Evolutionary conservation across 37 sponge, comb jelly and placozoan species (phyloP).

Genomic region (Lycopodina hypogea): DNA sequence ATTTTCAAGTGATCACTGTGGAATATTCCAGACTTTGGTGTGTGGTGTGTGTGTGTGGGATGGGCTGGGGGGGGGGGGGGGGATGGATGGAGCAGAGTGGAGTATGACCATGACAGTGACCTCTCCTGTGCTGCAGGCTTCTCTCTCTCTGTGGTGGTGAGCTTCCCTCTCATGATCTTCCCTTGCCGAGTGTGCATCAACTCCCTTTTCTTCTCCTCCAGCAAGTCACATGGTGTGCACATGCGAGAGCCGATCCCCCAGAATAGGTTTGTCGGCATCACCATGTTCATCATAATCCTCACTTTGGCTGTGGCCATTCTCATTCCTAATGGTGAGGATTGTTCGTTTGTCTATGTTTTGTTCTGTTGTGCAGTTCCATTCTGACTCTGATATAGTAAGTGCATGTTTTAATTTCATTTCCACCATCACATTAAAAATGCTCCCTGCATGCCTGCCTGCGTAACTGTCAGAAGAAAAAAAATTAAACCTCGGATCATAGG

Average conservation of each 20-base stretch:
- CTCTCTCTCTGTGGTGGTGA: slow-evolving; percentile 58
- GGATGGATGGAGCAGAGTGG: too few relatives aligned
- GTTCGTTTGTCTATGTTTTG: too few relatives aligned
- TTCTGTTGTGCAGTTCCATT: too few relatives aligned
- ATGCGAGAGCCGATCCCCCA: slow-evolving; percentile 50
- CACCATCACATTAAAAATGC: not conserved
- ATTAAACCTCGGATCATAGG: too few relatives aligned
- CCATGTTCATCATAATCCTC: slow-evolving; percentile 36
- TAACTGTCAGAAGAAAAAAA: not conserved
- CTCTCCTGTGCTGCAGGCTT: slow-evolving; percentile 50
- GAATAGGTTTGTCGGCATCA: slow-evolving; percentile 47
- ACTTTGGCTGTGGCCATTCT: slow-evolving; percentile 62
- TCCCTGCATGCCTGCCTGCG: too few relatives aligned
- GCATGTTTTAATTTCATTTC: too few relatives aligned
- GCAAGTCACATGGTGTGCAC: slow-evolving; percentile 3
- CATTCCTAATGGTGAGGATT: slow-evolving; percentile 65
- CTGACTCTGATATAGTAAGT: too few relatives aligned
- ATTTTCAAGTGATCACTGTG: not conserved
- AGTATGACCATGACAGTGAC: not conserved
- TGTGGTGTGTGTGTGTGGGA: not conserved
- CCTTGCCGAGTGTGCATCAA: slow-evolving; percentile 66
- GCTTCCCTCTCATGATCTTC: slow-evolving; percentile 75
- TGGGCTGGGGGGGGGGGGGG: too few relatives aligned
- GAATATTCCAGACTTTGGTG: too few relatives aligned
- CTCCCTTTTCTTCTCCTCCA: slow-evolving; percentile 55